Conservation (phyloP, 2,797 vertebrate species). For the Lacerta viridis region DNA sequence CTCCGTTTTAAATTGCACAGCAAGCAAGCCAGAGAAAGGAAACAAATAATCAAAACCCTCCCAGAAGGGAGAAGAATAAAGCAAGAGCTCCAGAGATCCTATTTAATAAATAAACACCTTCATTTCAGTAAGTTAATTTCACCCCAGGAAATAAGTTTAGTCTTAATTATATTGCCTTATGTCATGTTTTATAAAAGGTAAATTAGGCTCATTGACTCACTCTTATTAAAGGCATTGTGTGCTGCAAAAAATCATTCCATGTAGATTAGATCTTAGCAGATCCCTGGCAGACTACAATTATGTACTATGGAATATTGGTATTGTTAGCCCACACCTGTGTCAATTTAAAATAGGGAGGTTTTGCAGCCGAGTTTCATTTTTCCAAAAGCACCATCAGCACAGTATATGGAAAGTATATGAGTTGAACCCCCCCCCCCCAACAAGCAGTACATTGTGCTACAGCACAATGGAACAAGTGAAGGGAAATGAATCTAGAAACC, state of each 20-base stretch:
- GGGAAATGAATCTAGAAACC: background rate
- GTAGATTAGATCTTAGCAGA: constrained; percentile 69
- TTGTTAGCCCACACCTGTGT: constrained; percentile 50
- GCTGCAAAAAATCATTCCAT: constrained; percentile 64
- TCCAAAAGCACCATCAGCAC: background rate
- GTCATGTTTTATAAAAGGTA: constrained; percentile 86
- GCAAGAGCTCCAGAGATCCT: constrained; percentile 79
- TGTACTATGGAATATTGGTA: constrained; percentile 65
- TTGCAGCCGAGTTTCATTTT: constrained; percentile 39
- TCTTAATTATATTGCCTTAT: constrained; percentile 85
- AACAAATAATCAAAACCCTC: constrained; percentile 83
- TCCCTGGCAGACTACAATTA: constrained; percentile 54
- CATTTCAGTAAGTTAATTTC: constrained; percentile 88
- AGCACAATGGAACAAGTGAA: background rate
- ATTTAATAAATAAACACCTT: constrained; percentile 89
- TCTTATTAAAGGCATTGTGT: constrained; percentile 78
- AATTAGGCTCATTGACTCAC: constrained; percentile 81
- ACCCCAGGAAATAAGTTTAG: constrained; percentile 85
- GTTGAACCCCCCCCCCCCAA: background rate
- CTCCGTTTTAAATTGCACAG: constrained; percentile 84
- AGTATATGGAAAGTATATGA: constrained; percentile 4
- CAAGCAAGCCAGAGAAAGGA: constrained; percentile 80
- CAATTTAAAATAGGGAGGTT: constrained; percentile 54
- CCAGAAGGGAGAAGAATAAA: constrained; percentile 79
- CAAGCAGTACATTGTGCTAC: background rate